phyloP scores from a whole-genome alignment of 2,888 invertebrate species.

The Ommatoiulus sabulosus region DNA sequence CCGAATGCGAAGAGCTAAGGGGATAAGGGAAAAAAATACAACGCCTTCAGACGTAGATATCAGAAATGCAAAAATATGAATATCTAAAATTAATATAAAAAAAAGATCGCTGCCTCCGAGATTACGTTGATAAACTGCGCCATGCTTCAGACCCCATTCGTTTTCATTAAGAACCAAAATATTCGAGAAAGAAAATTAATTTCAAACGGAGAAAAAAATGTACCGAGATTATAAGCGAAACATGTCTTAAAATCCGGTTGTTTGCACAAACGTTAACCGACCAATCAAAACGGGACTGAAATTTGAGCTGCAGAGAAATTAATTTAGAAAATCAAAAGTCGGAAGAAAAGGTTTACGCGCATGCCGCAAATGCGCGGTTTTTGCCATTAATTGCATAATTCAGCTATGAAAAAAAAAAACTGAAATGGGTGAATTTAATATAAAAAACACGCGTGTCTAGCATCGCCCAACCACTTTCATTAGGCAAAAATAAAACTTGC shows the following conservation, averaged over 20 bases:
- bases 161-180: constrained; percentile 24
- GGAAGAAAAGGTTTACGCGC: neutral
- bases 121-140: constrained; percentile 38
- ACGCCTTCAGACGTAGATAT: constrained; percentile 19
- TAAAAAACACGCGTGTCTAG: neutral
- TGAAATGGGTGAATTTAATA: constrained; percentile 1
- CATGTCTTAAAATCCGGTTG: constrained; percentile 36
- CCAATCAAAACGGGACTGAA: constrained; percentile 25
- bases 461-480: neutral
- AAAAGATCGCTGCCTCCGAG: constrained; percentile 26
- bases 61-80: constrained; percentile 48
- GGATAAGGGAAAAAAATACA: constrained; percentile 18
- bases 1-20: constrained; percentile 45
- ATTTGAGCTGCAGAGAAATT: constrained; percentile 8
- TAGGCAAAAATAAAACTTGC: neutral
- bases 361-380: neutral
- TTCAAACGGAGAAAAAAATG: constrained; percentile 29
- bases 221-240: neutral
- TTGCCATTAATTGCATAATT: neutral
- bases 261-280: constrained; percentile 24
- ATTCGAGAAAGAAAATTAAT: constrained; percentile 38
- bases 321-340: neutral
- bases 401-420: neutral
- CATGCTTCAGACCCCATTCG: constrained; percentile 16
- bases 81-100: constrained; percentile 38